Base-by-base conservation (phyloP, 64 coral and sea anemone species). In the Hydrozoanthus tunicans region DNA sequence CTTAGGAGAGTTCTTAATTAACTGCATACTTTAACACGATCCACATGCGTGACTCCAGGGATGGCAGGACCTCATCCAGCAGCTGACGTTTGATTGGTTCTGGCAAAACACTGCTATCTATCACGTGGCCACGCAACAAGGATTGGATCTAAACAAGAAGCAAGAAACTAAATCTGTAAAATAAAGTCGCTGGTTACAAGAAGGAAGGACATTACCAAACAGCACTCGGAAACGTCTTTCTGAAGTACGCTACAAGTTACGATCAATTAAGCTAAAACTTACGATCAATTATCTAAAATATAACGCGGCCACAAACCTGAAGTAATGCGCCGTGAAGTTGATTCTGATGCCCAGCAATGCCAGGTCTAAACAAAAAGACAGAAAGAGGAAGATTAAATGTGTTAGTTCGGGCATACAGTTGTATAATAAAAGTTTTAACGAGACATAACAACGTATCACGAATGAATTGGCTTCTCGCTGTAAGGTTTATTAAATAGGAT, bases 281-380 rank as follows among this genome's bases (percentile, higher is more conserved):
- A 20, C 14, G 10, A 23, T 32, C 17, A 7, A 0, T 85, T 32
- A n/a, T n/a, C 52, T 14, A 57, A 93, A 68, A 64, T 8, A 91
- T 58, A 9, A 64, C 9, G 51, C 2, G 70, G 25, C 6, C 53
- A 17, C 75, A 86, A 78, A 96, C 95, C 72, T 96, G 95, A 63
- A 94, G 82, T 78, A 96, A 78, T 3, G 92, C 91, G 52, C 95
- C 95, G 70, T 96, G 95, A 54, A 94, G 64, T 1, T 78, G 66
- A 77, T 96, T 96, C 24, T 96, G 92, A 8, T 77, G 82, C 0
- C 71, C 71, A 79, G 54, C 20, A n/a, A 6, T 13, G 15, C 76
- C 52, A 62, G 63, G 65, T 62, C 79, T 89, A 89, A 55, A 15
- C 53, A 7, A 24, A 71, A 70, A 66, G 57, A 71, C 54, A 60